Evolutionary conservation across 2,113 vertebrate species (phyloP), one percentile per base, ranked within the genome.

Genomic region (Epinephelus lanceolatus): DNA sequence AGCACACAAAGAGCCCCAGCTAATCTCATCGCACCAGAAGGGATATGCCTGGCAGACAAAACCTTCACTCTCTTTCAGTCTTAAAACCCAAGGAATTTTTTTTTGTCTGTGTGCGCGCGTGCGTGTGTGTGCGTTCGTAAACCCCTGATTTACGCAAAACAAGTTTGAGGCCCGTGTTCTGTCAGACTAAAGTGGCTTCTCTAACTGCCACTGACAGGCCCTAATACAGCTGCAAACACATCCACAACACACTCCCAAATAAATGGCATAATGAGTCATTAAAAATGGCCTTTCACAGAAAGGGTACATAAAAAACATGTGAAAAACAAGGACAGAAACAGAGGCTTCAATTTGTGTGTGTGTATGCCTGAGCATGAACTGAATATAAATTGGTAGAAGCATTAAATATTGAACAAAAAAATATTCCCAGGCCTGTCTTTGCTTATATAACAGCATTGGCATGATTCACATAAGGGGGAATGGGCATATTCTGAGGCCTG

Each of bases 351-450:
- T 82, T 71, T 67, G 51, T 61, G 79, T 73, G 85, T 74, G 71
- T 72, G 76, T 79, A 70, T 76, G 79, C 74, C 49, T 42, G 80
- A 85, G 81, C 78, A 68, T 85, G 90, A 86, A 77, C 86, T 70
- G 91, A 93, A 94, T 94, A 92, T 94, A 86, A 94, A 94, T 92
- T 83, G 68, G 88, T 83, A 56, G 71, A 86, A 60, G 86, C 91
- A 94, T 95, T 86, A 95, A 95, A 95, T 92, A 95, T 94, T 95
- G 88, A 95, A 87, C 33, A 85, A 81, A 85, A 92, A 94, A 91
- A 91, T 88, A 94, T 93, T 94, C 91, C 88, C 91, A 84, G 83
- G 80, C 84, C 81, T 52, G 86, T 74, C 87, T 86, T 84, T 88
- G 83, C 92, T 94, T 94, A 92, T 90, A 91, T 94, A 94, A 95